phyloP scores from a whole-genome alignment of 2,113 vertebrate genomes.

The Mastomys coucha region DNA sequence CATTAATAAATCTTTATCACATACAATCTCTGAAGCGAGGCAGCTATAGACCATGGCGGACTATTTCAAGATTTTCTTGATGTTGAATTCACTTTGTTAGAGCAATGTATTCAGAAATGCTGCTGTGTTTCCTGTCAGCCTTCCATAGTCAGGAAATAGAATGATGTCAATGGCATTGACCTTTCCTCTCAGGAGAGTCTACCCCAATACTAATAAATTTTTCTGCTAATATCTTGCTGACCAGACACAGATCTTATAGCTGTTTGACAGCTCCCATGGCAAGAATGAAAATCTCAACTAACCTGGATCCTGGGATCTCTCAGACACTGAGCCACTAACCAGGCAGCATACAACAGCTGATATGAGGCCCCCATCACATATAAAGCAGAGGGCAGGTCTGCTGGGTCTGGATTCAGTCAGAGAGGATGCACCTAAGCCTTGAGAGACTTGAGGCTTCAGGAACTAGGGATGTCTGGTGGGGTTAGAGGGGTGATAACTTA shows the following conservation, averaged over 20 bases:
- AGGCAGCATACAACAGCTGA: too few relatives aligned
- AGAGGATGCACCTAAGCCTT: too few relatives aligned
- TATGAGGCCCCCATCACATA: too few relatives aligned
- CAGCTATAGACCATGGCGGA: too few relatives aligned
- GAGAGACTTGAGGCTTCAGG: too few relatives aligned
- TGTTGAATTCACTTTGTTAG: not conserved
- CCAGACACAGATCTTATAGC: not conserved
- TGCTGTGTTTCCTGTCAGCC: not conserved
- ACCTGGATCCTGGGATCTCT: too few relatives aligned
- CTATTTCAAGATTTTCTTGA: not conserved
- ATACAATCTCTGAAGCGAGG: not conserved
- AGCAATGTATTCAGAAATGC: not conserved
- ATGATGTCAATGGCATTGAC: not conserved
- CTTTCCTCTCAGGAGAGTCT: not conserved
- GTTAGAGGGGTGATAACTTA: too few relatives aligned
- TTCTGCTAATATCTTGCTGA: not conserved
- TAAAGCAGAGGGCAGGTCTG: too few relatives aligned
- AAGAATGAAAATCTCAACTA: not conserved
- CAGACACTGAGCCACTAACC: too few relatives aligned
- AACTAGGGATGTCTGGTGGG: too few relatives aligned
- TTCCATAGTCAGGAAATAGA: not conserved
- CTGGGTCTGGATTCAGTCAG: too few relatives aligned
- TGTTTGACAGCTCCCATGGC: not conserved
- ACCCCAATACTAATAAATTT: not conserved
- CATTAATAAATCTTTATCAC: not conserved